A percentile compares a stretch with the other conserved stretches of the same genome.
Evolutionary conservation across 2,113 vertebrate species (phyloP).

Genomic region (Poicephalus meyeri): DNA sequence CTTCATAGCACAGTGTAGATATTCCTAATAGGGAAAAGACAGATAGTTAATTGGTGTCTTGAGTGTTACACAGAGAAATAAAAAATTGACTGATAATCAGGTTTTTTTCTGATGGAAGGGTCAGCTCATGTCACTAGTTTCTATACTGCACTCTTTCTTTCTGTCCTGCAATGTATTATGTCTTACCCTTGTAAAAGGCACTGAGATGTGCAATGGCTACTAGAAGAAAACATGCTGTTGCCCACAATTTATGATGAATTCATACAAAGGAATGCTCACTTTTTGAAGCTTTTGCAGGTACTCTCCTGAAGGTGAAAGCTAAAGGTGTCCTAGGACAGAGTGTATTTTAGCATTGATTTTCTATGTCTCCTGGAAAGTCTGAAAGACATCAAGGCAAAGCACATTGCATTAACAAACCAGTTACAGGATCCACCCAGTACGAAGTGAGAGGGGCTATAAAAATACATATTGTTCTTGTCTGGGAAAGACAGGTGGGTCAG

Average conservation of each 20-base stretch:
- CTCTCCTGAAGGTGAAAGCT: not conserved
- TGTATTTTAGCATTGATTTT: not conserved
- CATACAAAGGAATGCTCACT: not conserved
- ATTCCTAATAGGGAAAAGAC: conserved; percentile 8
- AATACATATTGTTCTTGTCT: not conserved
- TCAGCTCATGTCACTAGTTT: not conserved
- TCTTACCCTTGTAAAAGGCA: not conserved
- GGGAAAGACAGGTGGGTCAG: not conserved
- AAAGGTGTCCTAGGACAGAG: not conserved
- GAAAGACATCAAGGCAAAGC: not conserved
- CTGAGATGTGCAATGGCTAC: not conserved
- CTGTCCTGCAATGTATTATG: not conserved
- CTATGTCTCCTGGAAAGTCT: not conserved
- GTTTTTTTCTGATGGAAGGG: conserved; percentile 10
- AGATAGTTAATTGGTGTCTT: conserved; percentile 46
- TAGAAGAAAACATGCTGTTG: not conserved
- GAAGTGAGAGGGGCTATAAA: not conserved
- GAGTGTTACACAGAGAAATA: conserved; percentile 6
- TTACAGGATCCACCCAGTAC: not conserved
- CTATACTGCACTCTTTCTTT: not conserved
- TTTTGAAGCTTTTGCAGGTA: not conserved
- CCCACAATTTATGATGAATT: not conserved
- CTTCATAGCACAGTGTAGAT: not conserved
- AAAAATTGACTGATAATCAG: conserved; percentile 21
- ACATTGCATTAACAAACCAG: not conserved